Base-by-base conservation (phyloP, 2,113 vertebrate genomes). In the Ageneiosus marmoratus region DNA sequence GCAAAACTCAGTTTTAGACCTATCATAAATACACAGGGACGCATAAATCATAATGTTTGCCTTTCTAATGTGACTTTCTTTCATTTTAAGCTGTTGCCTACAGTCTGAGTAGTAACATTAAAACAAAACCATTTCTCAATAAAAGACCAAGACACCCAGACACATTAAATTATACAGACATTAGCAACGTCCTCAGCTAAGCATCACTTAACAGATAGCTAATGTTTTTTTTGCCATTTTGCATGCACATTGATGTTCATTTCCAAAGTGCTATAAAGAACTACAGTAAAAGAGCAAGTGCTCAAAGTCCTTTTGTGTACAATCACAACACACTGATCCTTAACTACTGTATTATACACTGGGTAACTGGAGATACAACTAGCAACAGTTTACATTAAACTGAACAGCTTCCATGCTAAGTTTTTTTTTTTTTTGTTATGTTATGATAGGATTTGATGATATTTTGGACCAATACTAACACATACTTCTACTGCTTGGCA, bases 141-240 rank as follows among this genome's bases (percentile, higher is more conserved):
- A 32, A 51, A 48, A 48, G n/a, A 13, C 13, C 46, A 56, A 41
- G 20, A 77, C 34, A 27, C 53, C 27, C 53, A 77, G 53, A 58
- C 75, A 77, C 29, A 77, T 56, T 11, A 58, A 37, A 77, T 77
- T 77, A 24, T 10, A 58, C 53, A 77, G 34, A 60, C 51, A n/a
- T 20, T 37, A 56, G 22, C 32, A 22, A 9, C 9, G 53, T 41
- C 55, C 22, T 58, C 22, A 77, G 51, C 29, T 34, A 77, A 56
- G 22, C 1, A 77, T 41, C 75, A 60, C 34, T 77, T 41, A 41
- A 18, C 75, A 37, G 13, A 13, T 46, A 24, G 12, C 69, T 73
- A 48, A 53, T 34, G 16, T 20, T 6, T 51, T 53, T 0, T 44
- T 77, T 60, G n/a, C 34, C 53, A 41, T 41, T 41, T 15, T 44